Percentiles rank a stretch among this genome's conserved stretches.
Evolutionary conservation across 2,888 invertebrate species (phyloP).

Genomic region (Hoplodrina ambigua): DNA sequence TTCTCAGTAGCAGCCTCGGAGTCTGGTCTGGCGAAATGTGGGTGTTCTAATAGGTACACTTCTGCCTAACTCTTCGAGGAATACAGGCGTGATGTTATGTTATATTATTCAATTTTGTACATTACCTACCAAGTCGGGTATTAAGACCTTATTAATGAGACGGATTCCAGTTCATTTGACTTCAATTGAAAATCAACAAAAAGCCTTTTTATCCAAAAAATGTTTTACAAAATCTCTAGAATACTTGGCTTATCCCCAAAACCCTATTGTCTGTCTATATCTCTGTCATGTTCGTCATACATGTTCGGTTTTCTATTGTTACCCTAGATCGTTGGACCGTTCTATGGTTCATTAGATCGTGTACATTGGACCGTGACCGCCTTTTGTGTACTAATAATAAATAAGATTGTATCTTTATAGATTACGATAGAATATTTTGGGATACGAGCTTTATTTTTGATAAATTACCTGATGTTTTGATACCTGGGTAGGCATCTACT

Average conservation of each 20-base stretch:
- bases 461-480: background rate
- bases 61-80: no score
- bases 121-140: no score
- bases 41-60: no score
- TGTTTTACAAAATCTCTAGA: background rate
- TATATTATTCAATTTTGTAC: no score
- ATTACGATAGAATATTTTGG: conserved; percentile 26
- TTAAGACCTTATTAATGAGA: background rate
- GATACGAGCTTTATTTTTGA: conserved; percentile 2
- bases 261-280: conserved; percentile 21
- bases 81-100: no score
- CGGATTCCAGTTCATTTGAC: background rate
- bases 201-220: background rate
- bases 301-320: conserved; percentile 43
- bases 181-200: background rate
- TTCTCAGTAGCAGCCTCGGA: no score
- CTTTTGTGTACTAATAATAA: conserved; percentile 32
- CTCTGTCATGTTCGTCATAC: conserved; percentile 32
- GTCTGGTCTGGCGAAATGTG: no score
- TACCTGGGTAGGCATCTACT: background rate
- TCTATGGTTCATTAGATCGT: conserved; percentile 51
- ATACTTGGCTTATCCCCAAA: conserved; percentile 53
- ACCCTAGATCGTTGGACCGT: conserved; percentile 5
- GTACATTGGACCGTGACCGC: conserved; percentile 29
- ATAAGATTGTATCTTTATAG: conserved; percentile 22